Evolutionary conservation across 1,140 invertebrate species (phyloP), one percentile per base, ranked within the genome.

Genomic region (Brachionus calyciflorus): DNA sequence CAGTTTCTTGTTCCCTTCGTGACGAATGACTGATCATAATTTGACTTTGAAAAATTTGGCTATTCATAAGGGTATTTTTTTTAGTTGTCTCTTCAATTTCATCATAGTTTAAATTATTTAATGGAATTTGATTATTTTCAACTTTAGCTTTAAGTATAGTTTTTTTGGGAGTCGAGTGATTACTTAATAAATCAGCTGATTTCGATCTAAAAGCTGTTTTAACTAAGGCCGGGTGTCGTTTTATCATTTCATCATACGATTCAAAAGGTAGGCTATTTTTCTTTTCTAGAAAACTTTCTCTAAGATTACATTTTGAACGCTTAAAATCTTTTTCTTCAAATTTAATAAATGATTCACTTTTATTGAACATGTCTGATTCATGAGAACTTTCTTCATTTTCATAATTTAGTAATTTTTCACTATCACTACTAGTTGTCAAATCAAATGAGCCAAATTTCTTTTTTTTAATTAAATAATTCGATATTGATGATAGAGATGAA

Each of bases 161-260:
- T 65, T 65, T 65, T 17, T 65, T 65, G 3, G 5, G 2, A 46
- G 4, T 41, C 19, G 60, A 17, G 1, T 30, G 28, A 37, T 65
- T 19, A 65, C n/a, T 65, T 4, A 65, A 24, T 26, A 65, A 44
- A 65, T 65, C 60, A 21, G 60, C 60, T 24, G 60, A 65, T 65
- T 65, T 65, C 14, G 60, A 65, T 24, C 40, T 65, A 1, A 65
- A 14, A 14, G 17, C 24, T 24, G 17, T 65, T 65, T 12, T 4
- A 6, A 65, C 60, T 9, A 65, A 10, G 0, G 60, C 60, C 12
- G 60, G 60, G 19, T 65, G 60, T 24, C 60, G 21, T 12, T 41
- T 65, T n/a, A 65, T 65, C 40, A 44, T 24, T n/a, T 26, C 30
- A 24, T 65, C 60, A 12, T 41, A 24, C 9, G 41, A 44, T 41